Percentiles rank a stretch among this genome's conserved stretches.
phyloP scores from a whole-genome alignment of 2,888 invertebrate species.

The Epicampocera succincta region DNA sequence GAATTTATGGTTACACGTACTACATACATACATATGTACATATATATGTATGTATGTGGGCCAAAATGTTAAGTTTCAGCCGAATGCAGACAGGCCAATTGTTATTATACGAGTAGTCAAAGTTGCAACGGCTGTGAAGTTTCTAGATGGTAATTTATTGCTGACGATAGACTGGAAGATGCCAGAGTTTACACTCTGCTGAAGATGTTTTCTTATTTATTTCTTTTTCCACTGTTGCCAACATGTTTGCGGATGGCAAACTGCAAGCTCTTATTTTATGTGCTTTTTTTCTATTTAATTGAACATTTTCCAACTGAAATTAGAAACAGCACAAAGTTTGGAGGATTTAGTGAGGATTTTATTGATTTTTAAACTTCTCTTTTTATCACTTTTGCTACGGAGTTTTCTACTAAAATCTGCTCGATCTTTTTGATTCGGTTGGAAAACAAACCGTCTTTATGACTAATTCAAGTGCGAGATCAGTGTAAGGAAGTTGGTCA shows the following conservation, averaged over 20 bases:
- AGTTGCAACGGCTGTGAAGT: slow-evolving; percentile 15
- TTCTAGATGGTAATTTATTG: slow-evolving; percentile 33
- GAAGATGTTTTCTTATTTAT: slow-evolving; percentile 46
- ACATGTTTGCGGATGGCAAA: slow-evolving; percentile 3
- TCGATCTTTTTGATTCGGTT: too few species aligned
- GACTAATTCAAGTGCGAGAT: too few species aligned
- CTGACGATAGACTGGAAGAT: slow-evolving; percentile 12
- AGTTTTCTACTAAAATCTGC: too few species aligned
- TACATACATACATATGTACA: not conserved
- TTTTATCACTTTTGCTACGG: too few species aligned
- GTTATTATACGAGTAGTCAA: not conserved
- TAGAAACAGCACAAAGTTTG: too few species aligned
- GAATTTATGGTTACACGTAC: not conserved
- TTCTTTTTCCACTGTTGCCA: slow-evolving; percentile 14
- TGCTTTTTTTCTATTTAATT: too few species aligned
- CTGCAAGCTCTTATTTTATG: not conserved
- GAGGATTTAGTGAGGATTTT: too few species aligned
- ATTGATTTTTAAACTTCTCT: too few species aligned
- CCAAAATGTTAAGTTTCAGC: slow-evolving; percentile 22
- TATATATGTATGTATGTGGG: not conserved
- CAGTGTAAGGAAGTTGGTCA: too few species aligned
- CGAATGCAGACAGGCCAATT: not conserved
- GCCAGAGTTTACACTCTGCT: slow-evolving; percentile 53
- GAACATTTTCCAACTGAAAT: too few species aligned
- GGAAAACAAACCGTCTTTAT: too few species aligned